Conservation (phyloP, 2,113 vertebrate species). For the Chitala chitala region DNA sequence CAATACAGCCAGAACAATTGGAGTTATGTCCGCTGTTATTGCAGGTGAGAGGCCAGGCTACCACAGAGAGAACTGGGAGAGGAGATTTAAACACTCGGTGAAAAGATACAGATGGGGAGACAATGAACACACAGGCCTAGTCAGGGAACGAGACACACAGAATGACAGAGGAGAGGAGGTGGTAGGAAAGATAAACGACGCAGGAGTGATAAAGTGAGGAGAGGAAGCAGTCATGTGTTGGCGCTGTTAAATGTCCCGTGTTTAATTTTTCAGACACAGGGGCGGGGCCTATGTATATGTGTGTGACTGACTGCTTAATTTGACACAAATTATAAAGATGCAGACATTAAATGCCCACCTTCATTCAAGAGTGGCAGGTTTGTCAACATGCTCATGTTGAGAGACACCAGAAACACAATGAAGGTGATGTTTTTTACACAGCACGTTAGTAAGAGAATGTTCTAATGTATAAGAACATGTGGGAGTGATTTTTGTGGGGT, state of each 20-base stretch:
- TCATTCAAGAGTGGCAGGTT: slow-evolving; percentile 51
- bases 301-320: slow-evolving; percentile 59
- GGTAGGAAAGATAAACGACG: background rate
- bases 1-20: slow-evolving; percentile 13
- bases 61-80: background rate
- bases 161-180: background rate
- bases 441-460: background rate
- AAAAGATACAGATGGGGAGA: background rate
- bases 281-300: slow-evolving; percentile 25
- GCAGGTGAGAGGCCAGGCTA: background rate
- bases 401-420: slow-evolving; percentile 22
- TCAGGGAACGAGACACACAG: background rate
- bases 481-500: too few relatives aligned
- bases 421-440: background rate
- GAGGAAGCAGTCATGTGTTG: background rate
- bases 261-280: background rate
- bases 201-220: background rate
- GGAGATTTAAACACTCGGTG: background rate
- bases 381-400: slow-evolving; percentile 53
- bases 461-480: background rate
- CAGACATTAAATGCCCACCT: background rate
- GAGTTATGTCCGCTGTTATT: slow-evolving; percentile 23
- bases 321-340: slow-evolving; percentile 56
- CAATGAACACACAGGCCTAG: background rate
- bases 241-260: background rate